Conservation (phyloP, 2,888 invertebrate genomes). For the Trimorus sp. region DNA sequence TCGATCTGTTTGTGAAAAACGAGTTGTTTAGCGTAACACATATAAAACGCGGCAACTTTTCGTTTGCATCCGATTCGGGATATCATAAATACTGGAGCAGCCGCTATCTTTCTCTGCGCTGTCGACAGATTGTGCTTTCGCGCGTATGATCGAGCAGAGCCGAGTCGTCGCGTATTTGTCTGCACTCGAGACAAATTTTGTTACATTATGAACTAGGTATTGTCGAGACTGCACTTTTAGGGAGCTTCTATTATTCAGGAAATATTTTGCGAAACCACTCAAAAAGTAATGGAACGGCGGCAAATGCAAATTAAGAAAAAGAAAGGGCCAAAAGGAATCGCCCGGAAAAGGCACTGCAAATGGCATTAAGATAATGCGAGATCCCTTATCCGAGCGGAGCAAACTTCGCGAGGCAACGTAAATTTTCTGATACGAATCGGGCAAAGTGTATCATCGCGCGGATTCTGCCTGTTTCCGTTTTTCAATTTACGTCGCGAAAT, state of each 20-base stretch:
- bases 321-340: conserved; percentile 3
- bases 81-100: conserved; percentile 49
- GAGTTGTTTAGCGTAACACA: conserved; percentile 18
- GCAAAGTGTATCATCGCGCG: conserved; percentile 27
- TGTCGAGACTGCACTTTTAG: conserved; percentile 52
- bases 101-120: conserved; percentile 46
- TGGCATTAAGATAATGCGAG: conserved; percentile 43
- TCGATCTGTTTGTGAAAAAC: conserved; percentile 9
- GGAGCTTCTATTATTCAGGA: conserved; percentile 54
- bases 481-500: background rate
- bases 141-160: conserved; percentile 58
- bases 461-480: conserved; percentile 16
- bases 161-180: conserved; percentile 54
- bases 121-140: conserved; percentile 59
- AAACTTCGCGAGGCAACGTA: conserved; percentile 37
- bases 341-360: conserved; percentile 15
- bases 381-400: conserved; percentile 20
- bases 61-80: conserved; percentile 46
- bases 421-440: conserved; percentile 42
- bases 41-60: conserved; percentile 25
- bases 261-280: conserved; percentile 53
- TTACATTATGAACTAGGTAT: conserved; percentile 60
- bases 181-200: conserved; percentile 59
- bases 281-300: conserved; percentile 56
- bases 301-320: conserved; percentile 46